Base-by-base conservation (phyloP, 2,797 vertebrate genomes). In the Artibeus lituratus region DNA sequence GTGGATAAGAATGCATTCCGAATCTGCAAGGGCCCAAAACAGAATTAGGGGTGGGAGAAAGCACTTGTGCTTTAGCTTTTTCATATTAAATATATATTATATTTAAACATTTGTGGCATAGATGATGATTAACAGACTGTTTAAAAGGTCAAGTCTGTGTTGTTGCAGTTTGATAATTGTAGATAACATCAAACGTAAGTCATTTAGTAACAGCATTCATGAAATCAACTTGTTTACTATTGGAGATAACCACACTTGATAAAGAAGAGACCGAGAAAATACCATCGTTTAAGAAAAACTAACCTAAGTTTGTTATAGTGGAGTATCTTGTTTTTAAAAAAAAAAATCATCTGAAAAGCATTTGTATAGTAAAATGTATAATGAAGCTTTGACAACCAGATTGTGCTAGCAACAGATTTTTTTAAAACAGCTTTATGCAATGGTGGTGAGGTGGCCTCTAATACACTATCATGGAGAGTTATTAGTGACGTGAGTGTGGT, bases 31-130 rank as follows among this genome's bases (percentile, higher is more conserved):
- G 98, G 98, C 99, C 98, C 98, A 98, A 98, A 98, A 97, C 97
- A 37, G 97, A 98, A 98, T 94, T 95, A 96, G 97, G 97, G 97
- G 96, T 96, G 97, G 96, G 97, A 98, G 97, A 98, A 98, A 98
- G 98, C 98, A 98, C 98, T 98, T 98, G 98, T 98, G 98, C 98
- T 98, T 98, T 98, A 98, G 97, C 98, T 98, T 99, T 99, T 99
- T 98, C 98, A 98, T 98, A 98, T 97, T 97, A 97, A 97, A 98
- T 97, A 98, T 97, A 98, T 99, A 98, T 98, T 98, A 96, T 99
- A 99, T 99, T 99, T 99, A 98, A 99, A 98, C 98, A 98, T 98
- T 98, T 98, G 98, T 98, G 98, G 98, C 98, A 98, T 98, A 98
- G 98, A 98, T 98, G 98, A 98, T 98, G 98, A 98, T 98, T 98